Base-by-base conservation (phyloP, 2,797 vertebrate genomes). In the Spinus pinus region DNA sequence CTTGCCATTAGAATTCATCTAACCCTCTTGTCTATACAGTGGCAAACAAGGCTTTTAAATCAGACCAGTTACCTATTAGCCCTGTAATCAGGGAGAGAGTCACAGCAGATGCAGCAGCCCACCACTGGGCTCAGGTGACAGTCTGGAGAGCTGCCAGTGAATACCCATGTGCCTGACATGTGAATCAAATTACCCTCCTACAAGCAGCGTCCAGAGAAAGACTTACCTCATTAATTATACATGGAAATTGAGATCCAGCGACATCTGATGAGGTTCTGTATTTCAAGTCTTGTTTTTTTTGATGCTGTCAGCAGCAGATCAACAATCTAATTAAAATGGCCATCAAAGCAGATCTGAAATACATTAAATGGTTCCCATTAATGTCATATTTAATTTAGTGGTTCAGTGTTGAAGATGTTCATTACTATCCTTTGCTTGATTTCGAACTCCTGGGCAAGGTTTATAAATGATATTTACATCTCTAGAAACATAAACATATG, bases 251-350 rank as follows among this genome's bases (percentile, higher is more conserved):
- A 83, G 83, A 92, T 54, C 64, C 75, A 87, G 46, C 30, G 64
- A 80, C 61, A 75, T 88, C 79, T 94, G 91, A 87, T 12, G 37
- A 82, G 37, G 56, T 66, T 54, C 69, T 94, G 47, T 47, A 31
- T 42, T 82, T 81, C 71, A 89, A 95, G 33, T n/a, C 28, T 54
- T 71, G 72, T 35, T 86, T 97, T 96, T 93, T 92, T 94, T 94
- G 80, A 96, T 62, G 47, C 75, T 94, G 79, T 96, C 92, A 95
- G 88, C 92, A 94, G 54, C 62, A 54, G 60, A 95, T 78, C 87
- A 67, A 87, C 85, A 78, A 94, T 94, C 91, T 97, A 98, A 98
- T 98, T 98, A 97, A 97, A 98, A 97, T 74, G 83, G 53, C 90
- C 94, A 95, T 93, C 95, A 97, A 96, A 95, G 93, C 87, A 95